Evolutionary conservation across 2,113 vertebrate species (phyloP).

Genomic region (Ptilonorhynchus violaceus): DNA sequence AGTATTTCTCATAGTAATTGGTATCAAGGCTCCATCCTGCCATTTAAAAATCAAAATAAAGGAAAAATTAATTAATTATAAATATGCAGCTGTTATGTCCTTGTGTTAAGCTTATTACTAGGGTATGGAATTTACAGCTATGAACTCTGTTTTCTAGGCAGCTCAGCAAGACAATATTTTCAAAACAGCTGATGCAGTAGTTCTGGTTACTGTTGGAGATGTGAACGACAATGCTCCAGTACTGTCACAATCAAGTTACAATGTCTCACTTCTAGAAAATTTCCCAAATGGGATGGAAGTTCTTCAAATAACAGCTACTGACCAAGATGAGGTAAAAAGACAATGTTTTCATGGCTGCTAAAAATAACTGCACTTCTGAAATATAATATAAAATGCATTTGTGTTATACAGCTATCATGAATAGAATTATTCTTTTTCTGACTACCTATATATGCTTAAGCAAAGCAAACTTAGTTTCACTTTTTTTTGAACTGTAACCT

Average conservation of each 20-base stretch:
- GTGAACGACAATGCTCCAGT: slow-evolving; percentile 69
- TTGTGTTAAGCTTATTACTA: background rate
- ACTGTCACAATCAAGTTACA: slow-evolving; percentile 63
- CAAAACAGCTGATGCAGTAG: slow-evolving; percentile 70
- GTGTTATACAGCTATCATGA: background rate
- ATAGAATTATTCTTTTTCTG: background rate
- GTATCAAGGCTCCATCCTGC: background rate
- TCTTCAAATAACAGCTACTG: slow-evolving; percentile 61
- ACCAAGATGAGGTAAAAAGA: slow-evolving; percentile 72
- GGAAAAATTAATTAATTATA: background rate
- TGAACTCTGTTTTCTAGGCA: slow-evolving; percentile 64
- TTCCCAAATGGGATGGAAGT: slow-evolving; percentile 53
- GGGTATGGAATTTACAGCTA: background rate
- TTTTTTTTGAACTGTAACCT: background rate
- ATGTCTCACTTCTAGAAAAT: slow-evolving; percentile 69
- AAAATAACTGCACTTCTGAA: background rate
- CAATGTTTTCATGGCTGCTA: background rate
- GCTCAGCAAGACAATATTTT: slow-evolving; percentile 68
- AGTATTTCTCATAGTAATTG: background rate
- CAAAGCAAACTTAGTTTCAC: background rate
- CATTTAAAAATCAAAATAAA: background rate
- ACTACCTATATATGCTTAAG: background rate
- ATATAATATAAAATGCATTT: background rate
- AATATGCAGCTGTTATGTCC: background rate
- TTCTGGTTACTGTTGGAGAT: slow-evolving; percentile 73